Conservation (phyloP, 2,113 vertebrate species). For the Equus przewalskii region DNA sequence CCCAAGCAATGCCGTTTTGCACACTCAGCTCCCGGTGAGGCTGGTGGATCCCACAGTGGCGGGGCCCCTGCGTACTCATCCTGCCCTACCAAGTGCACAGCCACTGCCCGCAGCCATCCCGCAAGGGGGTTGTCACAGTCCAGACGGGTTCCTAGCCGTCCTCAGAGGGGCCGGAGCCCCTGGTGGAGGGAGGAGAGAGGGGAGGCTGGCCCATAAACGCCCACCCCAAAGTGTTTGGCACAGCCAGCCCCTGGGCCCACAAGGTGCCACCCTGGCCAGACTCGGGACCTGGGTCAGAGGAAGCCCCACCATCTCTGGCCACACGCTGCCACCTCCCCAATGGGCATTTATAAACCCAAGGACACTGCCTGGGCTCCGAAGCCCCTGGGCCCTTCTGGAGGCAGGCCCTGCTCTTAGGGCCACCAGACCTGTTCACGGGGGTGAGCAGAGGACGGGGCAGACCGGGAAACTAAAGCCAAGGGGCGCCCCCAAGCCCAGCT, state of each 20-base stretch:
- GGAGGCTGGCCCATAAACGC: background rate
- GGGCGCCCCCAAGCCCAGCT: background rate
- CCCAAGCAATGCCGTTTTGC: background rate
- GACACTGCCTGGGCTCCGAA: background rate
- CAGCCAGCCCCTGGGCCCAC: background rate
- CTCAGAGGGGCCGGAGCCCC: background rate
- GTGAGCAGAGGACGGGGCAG: background rate
- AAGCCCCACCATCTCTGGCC: background rate
- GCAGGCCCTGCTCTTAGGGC: background rate
- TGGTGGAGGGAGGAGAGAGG: fast-evolving
- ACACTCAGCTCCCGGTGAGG: background rate
- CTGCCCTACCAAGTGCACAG: background rate
- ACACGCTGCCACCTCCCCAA: background rate
- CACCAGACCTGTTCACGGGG: background rate
- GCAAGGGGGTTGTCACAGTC: background rate
- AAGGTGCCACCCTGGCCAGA: background rate
- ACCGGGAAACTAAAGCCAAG: background rate
- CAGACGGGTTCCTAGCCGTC: background rate
- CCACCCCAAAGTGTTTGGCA: background rate
- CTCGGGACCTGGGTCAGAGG: background rate
- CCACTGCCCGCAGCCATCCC: background rate
- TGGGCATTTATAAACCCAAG: background rate
- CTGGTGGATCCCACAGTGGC: fast-evolving
- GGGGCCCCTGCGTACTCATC: no score
- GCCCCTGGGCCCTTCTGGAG: background rate